These are phyloP conservation scores for Troides oblongomaculatus DNA, from an alignment of 2,888 invertebrate species.

Conservation along the genomic window DNA sequence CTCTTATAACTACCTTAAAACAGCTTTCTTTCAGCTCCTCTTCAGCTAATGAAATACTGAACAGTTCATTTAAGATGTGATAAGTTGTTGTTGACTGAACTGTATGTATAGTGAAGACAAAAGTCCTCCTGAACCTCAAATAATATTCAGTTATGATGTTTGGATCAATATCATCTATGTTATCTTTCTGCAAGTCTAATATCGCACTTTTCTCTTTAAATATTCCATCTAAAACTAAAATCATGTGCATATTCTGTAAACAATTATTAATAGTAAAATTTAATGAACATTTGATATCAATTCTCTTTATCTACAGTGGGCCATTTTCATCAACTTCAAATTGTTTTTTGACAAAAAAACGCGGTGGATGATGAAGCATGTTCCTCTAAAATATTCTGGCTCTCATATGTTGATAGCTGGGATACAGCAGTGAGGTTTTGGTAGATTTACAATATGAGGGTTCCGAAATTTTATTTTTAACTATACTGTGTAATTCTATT, in stretches of 20 bases:
- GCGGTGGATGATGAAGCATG: too few species aligned
- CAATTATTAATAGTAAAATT: conserved; percentile 1
- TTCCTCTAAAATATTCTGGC: too few species aligned
- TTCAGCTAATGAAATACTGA: conserved; percentile 45
- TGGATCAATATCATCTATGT: not conserved
- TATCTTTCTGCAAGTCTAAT: not conserved
- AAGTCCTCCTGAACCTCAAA: conserved; percentile 59
- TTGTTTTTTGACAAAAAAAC: too few species aligned
- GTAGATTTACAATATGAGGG: too few species aligned
- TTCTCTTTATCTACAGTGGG: too few species aligned
- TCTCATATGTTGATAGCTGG: too few species aligned
- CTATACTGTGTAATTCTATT: too few species aligned
- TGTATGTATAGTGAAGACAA: conserved; percentile 45
- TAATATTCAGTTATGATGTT: conserved; percentile 29
- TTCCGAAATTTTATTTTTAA: too few species aligned
- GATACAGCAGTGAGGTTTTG: too few species aligned
- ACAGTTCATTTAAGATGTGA: conserved; percentile 54
- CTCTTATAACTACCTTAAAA: conserved; percentile 52
- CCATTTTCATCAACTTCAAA: too few species aligned
- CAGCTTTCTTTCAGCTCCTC: conserved; percentile 45
- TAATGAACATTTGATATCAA: not conserved
- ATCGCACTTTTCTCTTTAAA: conserved; percentile 45
- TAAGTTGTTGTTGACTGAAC: conserved; percentile 39
- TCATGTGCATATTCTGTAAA: conserved; percentile 49
- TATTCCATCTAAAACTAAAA: conserved; percentile 57